Conservation (phyloP, 35 echinoderm and acorn worm species). For the Amphiura filiformis region DNA sequence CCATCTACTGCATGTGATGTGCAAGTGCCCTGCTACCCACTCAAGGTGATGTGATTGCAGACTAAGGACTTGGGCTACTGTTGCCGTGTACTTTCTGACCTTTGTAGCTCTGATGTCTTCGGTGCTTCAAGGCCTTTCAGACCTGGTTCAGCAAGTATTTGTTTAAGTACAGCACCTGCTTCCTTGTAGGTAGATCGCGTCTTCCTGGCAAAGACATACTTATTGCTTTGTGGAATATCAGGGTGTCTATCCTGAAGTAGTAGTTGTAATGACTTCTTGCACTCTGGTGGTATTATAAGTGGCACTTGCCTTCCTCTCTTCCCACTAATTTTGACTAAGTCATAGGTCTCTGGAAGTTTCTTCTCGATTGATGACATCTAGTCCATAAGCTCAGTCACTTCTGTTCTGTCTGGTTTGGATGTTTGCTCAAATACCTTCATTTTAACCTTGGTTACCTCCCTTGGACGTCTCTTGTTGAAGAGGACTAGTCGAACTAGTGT, state of each 20-base stretch:
- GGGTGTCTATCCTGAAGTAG: not conserved
- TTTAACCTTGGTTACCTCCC: not conserved
- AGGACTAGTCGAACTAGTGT: not conserved
- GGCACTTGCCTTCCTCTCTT: not conserved
- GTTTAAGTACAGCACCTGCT: not conserved
- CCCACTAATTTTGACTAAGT: not conserved
- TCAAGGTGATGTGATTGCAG: not conserved
- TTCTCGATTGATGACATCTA: conserved; percentile 11
- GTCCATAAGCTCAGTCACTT: conserved; percentile 9
- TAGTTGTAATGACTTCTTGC: not conserved
- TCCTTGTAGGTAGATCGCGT: not conserved
- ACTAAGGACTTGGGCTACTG: not conserved
- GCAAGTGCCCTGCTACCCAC: too few species aligned
- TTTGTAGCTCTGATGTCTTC: conserved; percentile 9
- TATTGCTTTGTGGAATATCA: not conserved
- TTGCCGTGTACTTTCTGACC: not conserved
- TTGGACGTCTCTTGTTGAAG: not conserved
- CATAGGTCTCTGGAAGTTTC: not conserved
- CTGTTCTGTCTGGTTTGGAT: not conserved
- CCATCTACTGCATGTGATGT: too few species aligned
- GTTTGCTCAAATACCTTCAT: not conserved
- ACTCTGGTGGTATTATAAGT: not conserved
- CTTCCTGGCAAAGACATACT: not conserved
- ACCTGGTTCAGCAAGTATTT: not conserved
- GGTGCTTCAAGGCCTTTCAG: conserved; percentile 8